Conservation (phyloP, 2,797 vertebrate genomes). For the Agapornis canus region DNA sequence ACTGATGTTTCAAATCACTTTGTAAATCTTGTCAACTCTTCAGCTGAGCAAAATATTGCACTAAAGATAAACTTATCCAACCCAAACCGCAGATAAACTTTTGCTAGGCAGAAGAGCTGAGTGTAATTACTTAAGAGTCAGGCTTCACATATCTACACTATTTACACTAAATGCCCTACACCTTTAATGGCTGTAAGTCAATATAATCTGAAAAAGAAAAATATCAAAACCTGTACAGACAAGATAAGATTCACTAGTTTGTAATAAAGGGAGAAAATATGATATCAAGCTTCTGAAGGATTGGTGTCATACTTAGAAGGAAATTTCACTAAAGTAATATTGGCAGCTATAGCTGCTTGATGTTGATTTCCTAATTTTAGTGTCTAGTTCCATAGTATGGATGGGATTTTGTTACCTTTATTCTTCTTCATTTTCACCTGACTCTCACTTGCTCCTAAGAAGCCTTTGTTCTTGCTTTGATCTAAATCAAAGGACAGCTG, state of each 20-base stretch:
- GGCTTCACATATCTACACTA: slow-evolving; percentile 16
- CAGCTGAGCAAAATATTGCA: neutral
- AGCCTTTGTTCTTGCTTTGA: slow-evolving; percentile 39
- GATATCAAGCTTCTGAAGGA: neutral
- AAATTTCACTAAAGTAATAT: neutral
- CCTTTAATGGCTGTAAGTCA: neutral
- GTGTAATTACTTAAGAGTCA: slow-evolving; percentile 18
- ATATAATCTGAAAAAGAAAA: neutral
- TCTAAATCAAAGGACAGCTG: slow-evolving; percentile 39
- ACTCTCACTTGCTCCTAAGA: neutral
- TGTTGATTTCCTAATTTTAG: neutral
- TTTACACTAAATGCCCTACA: neutral
- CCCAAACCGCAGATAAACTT: neutral
- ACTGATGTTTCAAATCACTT: neutral
- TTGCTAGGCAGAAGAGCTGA: neutral
- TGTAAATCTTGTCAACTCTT: neutral
- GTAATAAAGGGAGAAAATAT: slow-evolving; percentile 14
- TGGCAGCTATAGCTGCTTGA: neutral
- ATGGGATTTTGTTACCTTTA: neutral
- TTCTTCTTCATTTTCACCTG: neutral
- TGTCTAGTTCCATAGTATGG: neutral
- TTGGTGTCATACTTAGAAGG: neutral
- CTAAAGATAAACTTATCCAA: neutral
- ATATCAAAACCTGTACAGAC: neutral
- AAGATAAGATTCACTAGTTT: slow-evolving; percentile 17